Percentiles rank a stretch among this genome's conserved stretches.
phyloP scores from a whole-genome alignment of 2,113 vertebrate genomes.

The Heterotilapia buettikoferi region DNA sequence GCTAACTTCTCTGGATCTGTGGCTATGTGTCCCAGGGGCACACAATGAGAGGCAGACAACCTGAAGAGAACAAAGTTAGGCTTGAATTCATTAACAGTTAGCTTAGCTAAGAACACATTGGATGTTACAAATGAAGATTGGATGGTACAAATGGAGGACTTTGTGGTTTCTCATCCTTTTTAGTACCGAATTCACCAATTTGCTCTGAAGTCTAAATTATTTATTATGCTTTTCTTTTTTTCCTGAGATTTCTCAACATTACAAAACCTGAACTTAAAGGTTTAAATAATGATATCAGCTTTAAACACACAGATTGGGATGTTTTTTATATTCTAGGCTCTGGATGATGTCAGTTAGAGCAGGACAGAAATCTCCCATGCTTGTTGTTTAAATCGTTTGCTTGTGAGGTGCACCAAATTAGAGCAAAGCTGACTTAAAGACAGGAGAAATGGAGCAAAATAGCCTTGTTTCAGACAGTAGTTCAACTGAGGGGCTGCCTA shows the following conservation, averaged over 20 bases:
- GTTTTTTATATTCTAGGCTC: not conserved
- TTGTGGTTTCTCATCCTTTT: not conserved
- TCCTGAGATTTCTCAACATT: not conserved
- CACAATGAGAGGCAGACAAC: not conserved
- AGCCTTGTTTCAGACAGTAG: not conserved
- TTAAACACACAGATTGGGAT: not conserved
- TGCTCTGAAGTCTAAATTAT: not conserved
- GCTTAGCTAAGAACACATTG: slow-evolving; percentile 11
- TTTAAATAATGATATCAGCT: not conserved
- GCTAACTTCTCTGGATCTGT: slow-evolving; percentile 43
- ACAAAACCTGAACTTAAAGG: not conserved
- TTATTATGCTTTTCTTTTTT: not conserved
- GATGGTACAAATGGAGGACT: slow-evolving; percentile 15
- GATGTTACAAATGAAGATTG: slow-evolving; percentile 39
- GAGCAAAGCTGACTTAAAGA: not conserved
- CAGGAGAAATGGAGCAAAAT: not conserved
- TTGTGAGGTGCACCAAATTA: not conserved
- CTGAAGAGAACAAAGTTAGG: slow-evolving; percentile 13
- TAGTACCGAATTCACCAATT: not conserved
- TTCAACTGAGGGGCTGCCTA: not conserved
- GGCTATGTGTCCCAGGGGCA: slow-evolving; percentile 42
- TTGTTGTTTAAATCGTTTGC: not conserved
- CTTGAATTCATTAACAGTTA: slow-evolving; percentile 57
- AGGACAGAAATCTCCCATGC: not conserved
- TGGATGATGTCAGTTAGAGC: not conserved